Evolutionary conservation across 37 sponge, comb jelly and placozoan genomes (phyloP), one percentile per base, ranked within the genome.

Genomic region (Spongilla lacustris): DNA sequence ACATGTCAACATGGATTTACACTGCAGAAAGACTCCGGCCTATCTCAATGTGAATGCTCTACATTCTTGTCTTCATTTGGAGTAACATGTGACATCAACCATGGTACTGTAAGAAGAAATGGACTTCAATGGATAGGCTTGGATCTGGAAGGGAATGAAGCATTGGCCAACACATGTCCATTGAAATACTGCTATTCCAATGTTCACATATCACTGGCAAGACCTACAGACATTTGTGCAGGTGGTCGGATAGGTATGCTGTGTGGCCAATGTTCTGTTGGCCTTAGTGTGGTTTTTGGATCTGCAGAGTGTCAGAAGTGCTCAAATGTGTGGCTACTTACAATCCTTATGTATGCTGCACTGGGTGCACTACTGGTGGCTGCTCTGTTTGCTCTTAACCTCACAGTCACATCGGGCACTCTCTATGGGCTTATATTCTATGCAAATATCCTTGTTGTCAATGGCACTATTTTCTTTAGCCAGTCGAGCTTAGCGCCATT

Each of bases 381-480:
- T 8, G 24, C 80, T 33, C 71, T 91, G 17, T 91, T 91, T 38
- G 29, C 80, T 10, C 81, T 91, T 38, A 50, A 87, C 58, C 50
- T 87, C 24, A 91, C 88, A 10, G 74, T 91, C 23, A 12, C 77
- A 5, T 35, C 79, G 10, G 92, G 92, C 48, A 78, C 83, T 0
- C 74, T 91, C 67, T 73, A 79, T 73, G 88, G 84, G 36, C 38
- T 91, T 2, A 71, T 82, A 41, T 86, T 91, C 67, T 91, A 91
- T 70, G 87, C 74, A 2, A 91, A 91, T 70, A 83, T 86, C 26
- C 33, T 91, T 5, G 36, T 68, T 19, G 66, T 91, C 37, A 72
- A 82, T 41, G 41, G 28, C 4, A 76, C 82, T 67, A 87, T 87
- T 27, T 73, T 86, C 34, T 75, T 82, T 66, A 50, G 32, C 10